These are phyloP conservation scores for Solen grandis DNA, from an alignment of 1,140 invertebrate species.

Conservation along the genomic window DNA sequence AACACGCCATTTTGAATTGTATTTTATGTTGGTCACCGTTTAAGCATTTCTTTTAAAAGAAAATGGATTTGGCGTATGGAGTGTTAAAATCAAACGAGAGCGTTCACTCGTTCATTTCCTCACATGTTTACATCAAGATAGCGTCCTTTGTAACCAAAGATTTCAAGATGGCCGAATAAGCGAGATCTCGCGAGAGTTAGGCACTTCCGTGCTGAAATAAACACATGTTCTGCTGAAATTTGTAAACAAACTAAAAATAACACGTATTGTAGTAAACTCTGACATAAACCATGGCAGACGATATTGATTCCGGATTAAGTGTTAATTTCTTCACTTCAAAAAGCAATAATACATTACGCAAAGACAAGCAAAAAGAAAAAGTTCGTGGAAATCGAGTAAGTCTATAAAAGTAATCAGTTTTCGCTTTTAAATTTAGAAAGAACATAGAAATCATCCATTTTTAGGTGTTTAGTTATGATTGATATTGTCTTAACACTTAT, in stretches of 20 bases:
- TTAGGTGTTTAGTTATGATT: no score
- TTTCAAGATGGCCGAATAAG: constrained; percentile 39
- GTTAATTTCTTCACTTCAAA: constrained; percentile 12
- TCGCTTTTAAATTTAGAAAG: constrained; percentile 10
- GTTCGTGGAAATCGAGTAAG: constrained; percentile 36
- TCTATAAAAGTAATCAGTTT: constrained; percentile 8
- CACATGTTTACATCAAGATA: constrained; percentile 54
- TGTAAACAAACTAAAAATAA: no score
- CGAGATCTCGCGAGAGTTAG: constrained; percentile 45
- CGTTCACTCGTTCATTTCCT: no score
- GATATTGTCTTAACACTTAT: no score
- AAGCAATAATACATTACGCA: not conserved
- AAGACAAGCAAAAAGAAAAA: not conserved
- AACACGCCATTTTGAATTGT: constrained; percentile 66
- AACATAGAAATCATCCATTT: no score
- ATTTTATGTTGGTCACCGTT: no score
- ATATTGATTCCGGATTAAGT: constrained; percentile 30
- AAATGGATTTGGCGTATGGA: no score
- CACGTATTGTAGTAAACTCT: not conserved
- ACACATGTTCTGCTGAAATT: no score
- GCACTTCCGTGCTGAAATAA: no score
- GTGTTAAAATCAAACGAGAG: no score
- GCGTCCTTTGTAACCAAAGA: constrained; percentile 58
- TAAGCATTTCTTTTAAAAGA: no score
- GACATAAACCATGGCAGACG: constrained; percentile 12